Conservation (phyloP, 2,888 invertebrate genomes). For the Drosophila pegasa region DNA sequence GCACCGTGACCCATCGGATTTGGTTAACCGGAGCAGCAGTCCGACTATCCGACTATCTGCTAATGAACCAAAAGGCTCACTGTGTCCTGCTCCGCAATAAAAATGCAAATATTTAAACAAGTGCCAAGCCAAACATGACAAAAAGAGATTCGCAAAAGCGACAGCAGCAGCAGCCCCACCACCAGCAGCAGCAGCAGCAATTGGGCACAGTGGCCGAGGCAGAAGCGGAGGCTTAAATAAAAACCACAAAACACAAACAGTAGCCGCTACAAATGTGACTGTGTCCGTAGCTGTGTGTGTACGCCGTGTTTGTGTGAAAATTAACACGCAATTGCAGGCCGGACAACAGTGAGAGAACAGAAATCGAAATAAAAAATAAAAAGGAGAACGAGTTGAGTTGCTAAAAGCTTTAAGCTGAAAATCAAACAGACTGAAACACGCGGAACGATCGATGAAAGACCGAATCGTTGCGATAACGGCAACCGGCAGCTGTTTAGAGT, state of each 20-base stretch:
- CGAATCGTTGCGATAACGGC: conserved; percentile 53
- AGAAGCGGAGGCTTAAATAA: conserved; percentile 34
- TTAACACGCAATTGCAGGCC: conserved; percentile 76
- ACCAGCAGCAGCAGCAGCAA: conserved; percentile 5
- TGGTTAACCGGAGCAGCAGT: conserved; percentile 48
- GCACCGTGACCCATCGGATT: conserved; percentile 28
- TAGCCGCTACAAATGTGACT: conserved; percentile 50
- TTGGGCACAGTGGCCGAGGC: not conserved
- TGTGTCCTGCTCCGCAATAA: conserved; percentile 59
- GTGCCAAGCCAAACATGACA: conserved; percentile 54
- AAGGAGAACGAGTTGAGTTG: conserved; percentile 57
- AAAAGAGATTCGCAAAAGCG: conserved; percentile 17
- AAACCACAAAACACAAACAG: conserved; percentile 69
- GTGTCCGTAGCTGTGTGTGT: conserved; percentile 10
- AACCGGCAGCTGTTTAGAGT: conserved; percentile 35
- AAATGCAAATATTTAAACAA: conserved; percentile 75
- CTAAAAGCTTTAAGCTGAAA: conserved; percentile 67
- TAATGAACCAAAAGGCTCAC: conserved; percentile 65
- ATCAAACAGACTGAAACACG: conserved; percentile 67
- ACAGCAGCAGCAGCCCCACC: conserved; percentile 5
- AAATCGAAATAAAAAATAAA: conserved; percentile 62
- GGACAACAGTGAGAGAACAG: conserved; percentile 54
- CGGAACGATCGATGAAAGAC: conserved; percentile 74
- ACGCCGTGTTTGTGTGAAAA: conserved; percentile 69
- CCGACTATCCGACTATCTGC: conserved; percentile 45